Evolutionary conservation across 2,888 invertebrate genomes (phyloP), one percentile per base, ranked within the genome.

Genomic region (Xestia xanthographa): DNA sequence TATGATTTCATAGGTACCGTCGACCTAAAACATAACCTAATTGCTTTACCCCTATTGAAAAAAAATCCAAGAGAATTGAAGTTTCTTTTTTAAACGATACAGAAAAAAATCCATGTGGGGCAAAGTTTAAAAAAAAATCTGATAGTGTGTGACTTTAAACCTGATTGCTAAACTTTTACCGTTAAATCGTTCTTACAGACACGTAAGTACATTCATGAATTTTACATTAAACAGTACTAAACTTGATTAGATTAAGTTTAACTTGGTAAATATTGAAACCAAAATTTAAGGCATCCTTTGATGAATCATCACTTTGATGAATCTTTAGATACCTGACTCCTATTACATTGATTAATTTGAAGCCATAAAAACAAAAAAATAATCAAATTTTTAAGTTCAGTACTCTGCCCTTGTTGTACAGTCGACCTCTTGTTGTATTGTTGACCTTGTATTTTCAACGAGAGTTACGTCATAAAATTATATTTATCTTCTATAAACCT

Each of bases 301-400:
- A 60, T 34, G 60, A 60, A 34, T 34, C 58, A n/a, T n/a, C n/a
- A 58, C 9, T 29, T 58, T 34, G 20, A 60, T 34, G 60, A 60
- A 34, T 34, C 58, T 9, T 20, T 9, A 34, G 1, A 5, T 58
- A 58, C 29, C 58, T 20, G 29, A 5, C 60, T 60, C 60, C 11
- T 34, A 34, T 34, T 34, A 34, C 60, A 20, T 60, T 34, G 60
- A 60, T 60, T 60, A 60, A 60, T 34, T 60, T 20, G 60, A 60
- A 60, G 29, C 60, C 60, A n/a, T 60, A 60, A 60, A 60, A 60
- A 60, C 29, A 60, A 60, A 50, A 50, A 50, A 50, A 20, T 11
- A 34, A 60, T 34, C 9, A 34, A 60, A 9, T 29, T 29, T 26
- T 58, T 58, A 58, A 58, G 8, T 20, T 58, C 29, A 4, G 1